Conservation (phyloP, 37 sponge, comb jelly and placozoan species). For the Spongilla lacustris region DNA sequence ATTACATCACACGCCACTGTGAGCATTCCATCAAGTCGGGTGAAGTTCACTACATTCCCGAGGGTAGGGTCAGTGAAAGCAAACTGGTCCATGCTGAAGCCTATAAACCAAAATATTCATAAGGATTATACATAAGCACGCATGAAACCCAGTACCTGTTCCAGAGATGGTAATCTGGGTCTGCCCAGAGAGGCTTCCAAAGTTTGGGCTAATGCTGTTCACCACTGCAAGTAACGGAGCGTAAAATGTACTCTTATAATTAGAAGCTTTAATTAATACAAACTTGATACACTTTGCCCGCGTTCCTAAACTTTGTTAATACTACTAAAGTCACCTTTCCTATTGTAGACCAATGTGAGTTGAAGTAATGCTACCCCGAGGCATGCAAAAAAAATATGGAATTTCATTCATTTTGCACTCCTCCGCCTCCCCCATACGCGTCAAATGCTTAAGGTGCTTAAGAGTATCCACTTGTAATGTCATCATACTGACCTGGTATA, state of each 20-base stretch:
- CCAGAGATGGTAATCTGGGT: slow-evolving; percentile 21
- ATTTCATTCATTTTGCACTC: neutral
- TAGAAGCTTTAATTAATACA: too few relatives aligned
- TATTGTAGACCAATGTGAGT: too few relatives aligned
- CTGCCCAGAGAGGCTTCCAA: slow-evolving; percentile 49
- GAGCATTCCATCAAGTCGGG: slow-evolving; percentile 8
- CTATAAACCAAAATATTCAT: neutral
- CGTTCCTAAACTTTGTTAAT: too few relatives aligned
- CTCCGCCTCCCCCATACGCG: too few relatives aligned
- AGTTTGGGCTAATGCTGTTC: neutral
- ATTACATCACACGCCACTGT: slow-evolving; percentile 62
- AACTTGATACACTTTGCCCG: too few relatives aligned
- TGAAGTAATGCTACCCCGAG: too few relatives aligned
- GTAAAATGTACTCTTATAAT: too few relatives aligned
- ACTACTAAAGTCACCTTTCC: too few relatives aligned
- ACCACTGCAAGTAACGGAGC: slow-evolving; percentile 12
- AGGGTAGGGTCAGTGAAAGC: slow-evolving; percentile 4
- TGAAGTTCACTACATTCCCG: slow-evolving; percentile 61
- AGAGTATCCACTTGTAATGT: too few relatives aligned
- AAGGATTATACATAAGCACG: too few relatives aligned
- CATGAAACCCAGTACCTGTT: slow-evolving; percentile 4
- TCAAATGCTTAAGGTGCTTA: neutral
- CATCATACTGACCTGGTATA: neutral
- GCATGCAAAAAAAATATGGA: too few relatives aligned
- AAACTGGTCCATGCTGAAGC: slow-evolving; percentile 67